Percentiles rank a stretch among this genome's conserved stretches.
These are phyloP conservation scores for Lepilemur ruficaudatus DNA, from an alignment of 2,797 vertebrate genomes.

Conservation along the genomic window DNA sequence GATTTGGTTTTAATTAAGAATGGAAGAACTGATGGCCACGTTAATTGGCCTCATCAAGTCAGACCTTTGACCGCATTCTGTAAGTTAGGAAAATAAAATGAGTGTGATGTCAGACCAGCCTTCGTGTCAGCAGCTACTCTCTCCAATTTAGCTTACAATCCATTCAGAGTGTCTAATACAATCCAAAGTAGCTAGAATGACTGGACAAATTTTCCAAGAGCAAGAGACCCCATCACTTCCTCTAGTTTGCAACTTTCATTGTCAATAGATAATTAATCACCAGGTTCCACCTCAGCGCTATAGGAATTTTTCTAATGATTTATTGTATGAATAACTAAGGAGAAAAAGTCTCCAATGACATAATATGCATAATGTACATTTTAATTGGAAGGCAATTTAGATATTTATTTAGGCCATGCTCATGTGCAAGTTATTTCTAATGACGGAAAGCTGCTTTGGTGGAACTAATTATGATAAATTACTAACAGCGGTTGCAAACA, in stretches of 20 bases:
- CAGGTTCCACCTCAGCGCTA: conserved; percentile 42
- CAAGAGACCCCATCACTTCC: background rate
- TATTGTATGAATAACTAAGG: conserved; percentile 69
- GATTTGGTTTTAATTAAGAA: conserved; percentile 7
- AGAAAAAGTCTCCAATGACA: conserved; percentile 75
- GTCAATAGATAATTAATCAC: conserved; percentile 74
- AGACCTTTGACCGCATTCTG: conserved; percentile 36
- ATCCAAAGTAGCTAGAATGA: conserved; percentile 3
- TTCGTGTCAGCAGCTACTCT: conserved; percentile 12
- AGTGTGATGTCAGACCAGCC: background rate
- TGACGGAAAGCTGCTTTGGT: conserved; percentile 75
- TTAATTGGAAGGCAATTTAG: conserved; percentile 81
- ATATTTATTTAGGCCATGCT: conserved; percentile 72
- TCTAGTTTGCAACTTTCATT: conserved; percentile 50
- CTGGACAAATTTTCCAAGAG: conserved; percentile 1
- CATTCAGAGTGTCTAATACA: conserved; percentile 35
- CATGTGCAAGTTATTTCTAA: conserved; percentile 78
- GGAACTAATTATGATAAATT: conserved; percentile 82
- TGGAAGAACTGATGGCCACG: background rate
- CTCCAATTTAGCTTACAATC: background rate
- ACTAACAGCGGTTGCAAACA: conserved; percentile 61
- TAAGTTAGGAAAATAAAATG: conserved; percentile 41
- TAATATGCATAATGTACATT: conserved; percentile 74
- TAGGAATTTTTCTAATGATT: conserved; percentile 71
- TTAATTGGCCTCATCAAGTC: conserved; percentile 25